Evolutionary conservation across 2,888 invertebrate species (phyloP).

Genomic region (Hoplodrina blanda): DNA sequence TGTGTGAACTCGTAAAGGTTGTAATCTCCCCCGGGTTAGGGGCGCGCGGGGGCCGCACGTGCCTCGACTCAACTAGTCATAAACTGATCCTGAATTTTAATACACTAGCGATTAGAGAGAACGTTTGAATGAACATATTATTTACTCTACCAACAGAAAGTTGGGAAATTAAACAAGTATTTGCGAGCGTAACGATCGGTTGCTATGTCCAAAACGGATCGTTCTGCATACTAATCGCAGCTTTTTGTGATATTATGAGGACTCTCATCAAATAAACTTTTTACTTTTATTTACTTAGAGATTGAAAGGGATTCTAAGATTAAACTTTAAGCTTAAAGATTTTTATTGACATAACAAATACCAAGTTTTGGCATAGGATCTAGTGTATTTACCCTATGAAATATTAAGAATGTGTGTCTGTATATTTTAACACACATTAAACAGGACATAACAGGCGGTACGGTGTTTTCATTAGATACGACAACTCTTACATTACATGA

Average conservation of each 20-base stretch:
- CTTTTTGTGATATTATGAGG: not conserved
- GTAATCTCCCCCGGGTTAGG: constrained; percentile 2
- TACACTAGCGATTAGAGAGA: constrained; percentile 32
- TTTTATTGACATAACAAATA: not conserved
- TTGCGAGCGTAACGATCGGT: constrained; percentile 17
- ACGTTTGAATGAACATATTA: constrained; percentile 10
- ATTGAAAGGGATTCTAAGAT: not conserved
- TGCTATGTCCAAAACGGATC: not conserved
- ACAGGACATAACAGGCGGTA: too few species aligned
- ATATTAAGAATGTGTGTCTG: too few species aligned
- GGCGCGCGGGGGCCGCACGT: constrained; percentile 14
- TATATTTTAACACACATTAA: too few species aligned
- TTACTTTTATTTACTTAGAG: not conserved
- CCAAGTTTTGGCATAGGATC: too few species aligned
- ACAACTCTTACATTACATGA: too few species aligned
- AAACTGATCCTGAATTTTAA: constrained; percentile 44
- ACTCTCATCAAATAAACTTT: not conserved
- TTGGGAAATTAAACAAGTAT: constrained; percentile 22
- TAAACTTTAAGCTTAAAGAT: not conserved
- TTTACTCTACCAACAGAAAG: constrained; percentile 26
- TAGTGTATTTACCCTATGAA: too few species aligned
- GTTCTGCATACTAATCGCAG: constrained; percentile 13
- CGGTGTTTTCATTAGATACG: too few species aligned
- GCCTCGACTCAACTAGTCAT: constrained; percentile 23
- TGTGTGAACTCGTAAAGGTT: constrained; percentile 20